phyloP scores from a whole-genome alignment of 2,797 vertebrate genomes.

The Falco columbarius region DNA sequence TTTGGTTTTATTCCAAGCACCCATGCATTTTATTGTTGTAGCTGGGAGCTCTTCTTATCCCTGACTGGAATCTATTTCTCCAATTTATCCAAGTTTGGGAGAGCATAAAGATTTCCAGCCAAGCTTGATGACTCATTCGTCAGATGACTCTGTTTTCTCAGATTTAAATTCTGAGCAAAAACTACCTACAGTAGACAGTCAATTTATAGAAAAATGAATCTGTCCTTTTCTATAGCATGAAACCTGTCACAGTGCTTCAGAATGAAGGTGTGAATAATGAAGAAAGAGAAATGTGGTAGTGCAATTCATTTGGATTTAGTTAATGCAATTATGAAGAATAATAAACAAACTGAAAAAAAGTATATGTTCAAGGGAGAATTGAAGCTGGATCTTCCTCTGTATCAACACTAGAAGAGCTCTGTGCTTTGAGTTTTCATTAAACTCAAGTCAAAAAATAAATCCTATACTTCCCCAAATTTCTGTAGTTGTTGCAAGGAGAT shows the following conservation, averaged over 20 bases:
- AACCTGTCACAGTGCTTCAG: not conserved
- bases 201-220: not conserved
- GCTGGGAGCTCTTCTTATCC: not conserved
- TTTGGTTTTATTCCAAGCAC: not conserved
- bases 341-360: not conserved
- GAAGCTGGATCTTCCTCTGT: not conserved
- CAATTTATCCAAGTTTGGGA: not conserved
- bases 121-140: conserved; percentile 31
- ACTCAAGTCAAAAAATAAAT: too few relatives aligned
- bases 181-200: not conserved
- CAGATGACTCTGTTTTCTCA: conserved; percentile 27
- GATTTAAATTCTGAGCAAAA: not conserved
- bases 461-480: not conserved
- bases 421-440: not conserved
- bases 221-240: not conserved
- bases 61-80: not conserved
- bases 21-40: not conserved
- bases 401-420: not conserved
- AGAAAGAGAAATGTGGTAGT: not conserved
- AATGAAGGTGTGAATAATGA: not conserved
- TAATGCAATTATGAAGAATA: not conserved
- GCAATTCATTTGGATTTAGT: not conserved
- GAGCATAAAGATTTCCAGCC: not conserved
- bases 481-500: not conserved
- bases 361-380: not conserved